Evolutionary conservation across 2,113 vertebrate genomes (phyloP), one percentile per base, ranked within the genome.

Genomic region (Dromas ardeola): DNA sequence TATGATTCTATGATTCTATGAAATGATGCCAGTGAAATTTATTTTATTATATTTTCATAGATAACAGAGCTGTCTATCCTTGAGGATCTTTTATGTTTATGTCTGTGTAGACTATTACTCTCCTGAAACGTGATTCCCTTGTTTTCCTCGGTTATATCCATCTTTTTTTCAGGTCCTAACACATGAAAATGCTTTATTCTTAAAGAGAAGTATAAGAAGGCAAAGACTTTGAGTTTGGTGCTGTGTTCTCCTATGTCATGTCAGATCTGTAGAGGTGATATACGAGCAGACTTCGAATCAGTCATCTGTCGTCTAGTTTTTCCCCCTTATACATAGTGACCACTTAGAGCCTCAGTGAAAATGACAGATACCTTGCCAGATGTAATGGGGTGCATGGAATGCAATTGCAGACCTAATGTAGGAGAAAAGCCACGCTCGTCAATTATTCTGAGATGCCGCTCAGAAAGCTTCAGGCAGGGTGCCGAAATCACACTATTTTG

Each of bases 351-450:
- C 88, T 91, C 80, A 95, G 72, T 55, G 76, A 94, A 96, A 96
- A 96, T 93, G 92, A 97, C 98, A 96, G 89, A 90, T 84, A 91
- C 91, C 78, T 97, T 81, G 47, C 86, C 27, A 8, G 82, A 81
- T 94, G 92, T 96, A 95, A 97, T 95, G 86, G 96, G 85, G 88
- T 98, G 88, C 92, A 88, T 76, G 84, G 94, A 94, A 96, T 94
- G 90, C 95, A 97, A 97, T 97, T 97, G 97, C 95, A 97, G 90
- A 94, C 27, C 81, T 97, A 97, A 98, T 97, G 96, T 78, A 87
- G 89, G 81, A 97, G 97, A 97, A 98, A 91, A 98, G 90, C 82
- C 93, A 91, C 0, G 38, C 96, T 97, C 90, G 55, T 97, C 97
- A 94, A 78, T 97, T 97, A 93, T 94, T 95, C 90, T 95, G 95